Evolutionary conservation across 2,888 invertebrate species (phyloP), one percentile per base, ranked within the genome.

Genomic region (Pyrocoelia pectoralis): DNA sequence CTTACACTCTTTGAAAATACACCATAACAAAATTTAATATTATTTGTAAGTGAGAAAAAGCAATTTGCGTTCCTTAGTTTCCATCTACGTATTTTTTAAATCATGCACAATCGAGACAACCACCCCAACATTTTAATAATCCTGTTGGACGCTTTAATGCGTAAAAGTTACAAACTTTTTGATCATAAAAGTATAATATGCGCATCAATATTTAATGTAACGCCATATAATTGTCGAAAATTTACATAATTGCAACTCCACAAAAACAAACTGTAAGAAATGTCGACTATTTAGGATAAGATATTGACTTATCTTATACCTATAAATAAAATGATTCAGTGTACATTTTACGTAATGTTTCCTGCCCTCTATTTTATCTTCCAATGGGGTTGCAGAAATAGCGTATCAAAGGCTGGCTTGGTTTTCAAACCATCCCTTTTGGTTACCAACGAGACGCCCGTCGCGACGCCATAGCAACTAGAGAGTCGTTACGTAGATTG

Each of bases 251-350:
- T 79, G 77, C 73, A 74, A 72, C 72, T 72, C 72, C 72, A 66
- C 75, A 77, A 79, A 79, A 79, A 78, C 78, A 79, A 79, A 77
- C 73, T 77, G 76, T 78, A 80, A 80, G 71, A 80, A 79, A 80
- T 79, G 79, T 79, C 78, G 77, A 79, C 79, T 77, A 80, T 79
- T 80, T 80, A 78, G 73, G 69, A 75, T 76, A 79, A 79, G 77
- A 79, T 79, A 79, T 78, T 78, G 79, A 80, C 79, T 80, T 77
- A 79, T 78, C 76, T 75, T 70, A 73, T 52, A 77, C 77, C 76
- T 72, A 74, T 73, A 74, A 75, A 74, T 74, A 74, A 74, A 70
- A 69, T 67, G 72, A 70, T 72, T 70, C 65, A 68, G 64, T 65
- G 59, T 68, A 68, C 64, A 69, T 70, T 69, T 70, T 67, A 66